phyloP scores from a whole-genome alignment of 1,140 invertebrate species.

The Bicyclus anynana region DNA sequence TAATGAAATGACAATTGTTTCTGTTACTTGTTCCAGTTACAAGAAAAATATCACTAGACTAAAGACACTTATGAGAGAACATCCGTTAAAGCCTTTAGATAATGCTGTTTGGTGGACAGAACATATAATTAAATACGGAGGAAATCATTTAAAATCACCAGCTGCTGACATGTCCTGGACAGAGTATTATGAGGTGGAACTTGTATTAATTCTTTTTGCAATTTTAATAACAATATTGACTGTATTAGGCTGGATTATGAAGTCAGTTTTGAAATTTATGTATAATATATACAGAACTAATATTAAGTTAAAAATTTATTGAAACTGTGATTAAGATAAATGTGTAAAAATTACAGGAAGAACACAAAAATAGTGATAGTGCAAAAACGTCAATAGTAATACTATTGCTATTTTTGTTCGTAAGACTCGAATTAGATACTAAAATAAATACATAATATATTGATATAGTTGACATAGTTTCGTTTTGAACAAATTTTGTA shows the following conservation, averaged over 20 bases:
- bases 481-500: too few species aligned
- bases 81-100: constrained; percentile 34
- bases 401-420: too few species aligned
- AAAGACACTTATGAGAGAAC: constrained; percentile 18
- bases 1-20: too few species aligned
- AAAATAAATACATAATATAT: too few species aligned
- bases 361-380: too few species aligned
- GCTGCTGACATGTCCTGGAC: constrained; percentile 35
- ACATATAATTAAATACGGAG: constrained; percentile 75
- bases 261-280: background rate
- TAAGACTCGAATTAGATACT: too few species aligned
- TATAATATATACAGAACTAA: constrained; percentile 7
- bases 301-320: constrained; percentile 9
- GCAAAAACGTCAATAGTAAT: too few species aligned
- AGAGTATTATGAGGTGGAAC: constrained; percentile 32
- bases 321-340: background rate
- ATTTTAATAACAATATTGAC: constrained; percentile 7
- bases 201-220: constrained; percentile 14
- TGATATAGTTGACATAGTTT: too few species aligned
- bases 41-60: constrained; percentile 24
- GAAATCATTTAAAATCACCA: constrained; percentile 56
- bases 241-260: background rate
- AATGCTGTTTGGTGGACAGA: constrained; percentile 78
- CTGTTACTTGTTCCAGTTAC: constrained; percentile 5
- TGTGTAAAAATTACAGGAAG: too few species aligned